phyloP scores from a whole-genome alignment of 2,888 invertebrate species.

The Tiliacea aurago region DNA sequence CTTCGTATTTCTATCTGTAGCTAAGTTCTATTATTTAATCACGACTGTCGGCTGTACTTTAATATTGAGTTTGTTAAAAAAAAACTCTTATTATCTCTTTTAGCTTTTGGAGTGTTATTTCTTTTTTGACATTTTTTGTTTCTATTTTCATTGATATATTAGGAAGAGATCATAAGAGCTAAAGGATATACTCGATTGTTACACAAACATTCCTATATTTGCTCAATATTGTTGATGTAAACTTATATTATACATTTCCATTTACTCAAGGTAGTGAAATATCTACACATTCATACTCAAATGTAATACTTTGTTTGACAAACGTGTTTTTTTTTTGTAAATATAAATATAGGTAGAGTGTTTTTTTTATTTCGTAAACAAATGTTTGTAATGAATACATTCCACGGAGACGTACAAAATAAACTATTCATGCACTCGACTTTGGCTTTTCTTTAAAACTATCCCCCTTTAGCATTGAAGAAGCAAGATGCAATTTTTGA shows the following conservation, averaged over 20 bases:
- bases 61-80: conserved; percentile 54
- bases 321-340: conserved; percentile 74
- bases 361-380: conserved; percentile 77
- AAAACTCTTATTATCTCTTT: conserved; percentile 57
- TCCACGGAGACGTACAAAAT: conserved; percentile 88
- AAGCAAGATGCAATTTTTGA: not conserved
- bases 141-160: conserved; percentile 47
- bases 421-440: conserved; percentile 88
- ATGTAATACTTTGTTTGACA: conserved; percentile 72
- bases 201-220: conserved; percentile 71
- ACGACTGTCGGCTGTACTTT: conserved; percentile 64
- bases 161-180: conserved; percentile 57
- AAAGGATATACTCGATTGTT: conserved; percentile 59
- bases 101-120: conserved; percentile 20
- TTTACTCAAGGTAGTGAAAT: conserved; percentile 81
- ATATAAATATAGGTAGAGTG: conserved; percentile 78
- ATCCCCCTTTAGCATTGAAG: not conserved
- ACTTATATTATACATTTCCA: conserved; percentile 66
- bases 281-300: conserved; percentile 84
- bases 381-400: conserved; percentile 83
- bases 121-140: conserved; percentile 37
- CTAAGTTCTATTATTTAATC: conserved; percentile 70
- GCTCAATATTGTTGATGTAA: conserved; percentile 72
- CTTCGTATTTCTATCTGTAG: conserved; percentile 67
- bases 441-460: conserved; percentile 71